Percentiles rank a stretch among this genome's conserved stretches.
These are phyloP conservation scores for Tupaia tana DNA, from an alignment of 2,113 vertebrate genomes.

Conservation along the genomic window DNA sequence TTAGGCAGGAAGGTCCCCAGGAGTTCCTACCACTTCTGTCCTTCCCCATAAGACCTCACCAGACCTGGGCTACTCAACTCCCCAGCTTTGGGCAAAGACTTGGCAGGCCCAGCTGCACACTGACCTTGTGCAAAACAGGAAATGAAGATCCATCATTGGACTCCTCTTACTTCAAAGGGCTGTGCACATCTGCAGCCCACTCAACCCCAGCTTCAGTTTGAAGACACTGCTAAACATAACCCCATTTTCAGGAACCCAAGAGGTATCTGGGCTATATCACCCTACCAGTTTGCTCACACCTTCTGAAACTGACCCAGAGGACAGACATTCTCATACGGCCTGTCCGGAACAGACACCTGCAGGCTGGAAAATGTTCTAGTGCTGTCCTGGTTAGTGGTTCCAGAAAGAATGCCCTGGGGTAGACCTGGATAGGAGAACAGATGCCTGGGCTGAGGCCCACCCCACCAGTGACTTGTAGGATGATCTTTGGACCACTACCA, in stretches of 20 bases:
- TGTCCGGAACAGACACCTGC: not conserved
- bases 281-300: constrained; percentile 16
- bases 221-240: constrained; percentile 70
- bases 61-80: not conserved
- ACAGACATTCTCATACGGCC: constrained; percentile 18
- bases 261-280: constrained; percentile 62
- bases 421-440: not conserved
- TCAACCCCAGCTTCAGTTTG: constrained; percentile 25
- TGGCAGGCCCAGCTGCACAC: not conserved
- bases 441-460: not conserved
- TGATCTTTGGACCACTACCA: not conserved
- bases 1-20: not conserved
- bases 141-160: constrained; percentile 22
- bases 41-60: not conserved
- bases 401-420: not conserved
- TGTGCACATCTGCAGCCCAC: constrained; percentile 48
- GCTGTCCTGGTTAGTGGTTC: not conserved
- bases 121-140: constrained; percentile 54
- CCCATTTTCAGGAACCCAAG: constrained; percentile 62
- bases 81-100: not conserved
- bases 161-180: constrained; percentile 19
- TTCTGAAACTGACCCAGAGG: constrained; percentile 61
- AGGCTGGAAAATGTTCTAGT: not conserved
- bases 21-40: too few relatives aligned
- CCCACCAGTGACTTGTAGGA: not conserved